These are phyloP conservation scores for Pissodes strobi DNA, from an alignment of 1,140 invertebrate genomes.

Conservation along the genomic window DNA sequence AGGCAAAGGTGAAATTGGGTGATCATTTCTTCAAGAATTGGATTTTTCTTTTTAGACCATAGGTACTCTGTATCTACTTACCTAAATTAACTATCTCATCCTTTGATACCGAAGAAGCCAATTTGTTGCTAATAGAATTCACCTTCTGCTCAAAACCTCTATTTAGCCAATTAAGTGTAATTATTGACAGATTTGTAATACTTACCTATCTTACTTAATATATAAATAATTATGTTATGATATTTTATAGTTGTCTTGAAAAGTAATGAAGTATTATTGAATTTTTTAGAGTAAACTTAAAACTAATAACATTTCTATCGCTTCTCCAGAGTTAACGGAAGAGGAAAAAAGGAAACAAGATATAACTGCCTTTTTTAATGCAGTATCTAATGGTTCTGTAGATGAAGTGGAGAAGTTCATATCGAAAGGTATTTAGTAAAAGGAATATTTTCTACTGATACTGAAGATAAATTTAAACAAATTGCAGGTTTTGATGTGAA, in stretches of 20 bases:
- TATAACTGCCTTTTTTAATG: conserved; percentile 20
- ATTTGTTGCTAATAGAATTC: no score
- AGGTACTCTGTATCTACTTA: no score
- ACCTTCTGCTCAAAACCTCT: no score
- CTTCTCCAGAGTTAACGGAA: conserved; percentile 21
- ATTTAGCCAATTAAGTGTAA: no score
- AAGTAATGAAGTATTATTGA: no score
- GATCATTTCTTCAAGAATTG: neutral
- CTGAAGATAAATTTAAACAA: neutral
- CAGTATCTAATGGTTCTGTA: conserved; percentile 28
- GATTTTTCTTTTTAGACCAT: neutral
- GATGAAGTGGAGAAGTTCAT: conserved; percentile 23
- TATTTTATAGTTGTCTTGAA: no score
- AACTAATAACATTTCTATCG: neutral
- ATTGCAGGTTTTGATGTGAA: conserved; percentile 41
- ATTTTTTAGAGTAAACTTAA: conserved; percentile 22
- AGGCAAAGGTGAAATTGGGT: neutral
- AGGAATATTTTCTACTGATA: neutral
- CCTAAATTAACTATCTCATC: no score
- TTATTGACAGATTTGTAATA: no score
- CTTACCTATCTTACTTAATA: no score
- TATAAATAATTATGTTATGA: no score
- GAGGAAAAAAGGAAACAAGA: conserved; percentile 25
- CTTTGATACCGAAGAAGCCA: no score
- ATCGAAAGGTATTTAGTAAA: conserved; percentile 27